A percentile compares a stretch with the other conserved stretches of the same genome.
Evolutionary conservation across 2,797 vertebrate species (phyloP).

Genomic region (Cottoperca gobio): DNA sequence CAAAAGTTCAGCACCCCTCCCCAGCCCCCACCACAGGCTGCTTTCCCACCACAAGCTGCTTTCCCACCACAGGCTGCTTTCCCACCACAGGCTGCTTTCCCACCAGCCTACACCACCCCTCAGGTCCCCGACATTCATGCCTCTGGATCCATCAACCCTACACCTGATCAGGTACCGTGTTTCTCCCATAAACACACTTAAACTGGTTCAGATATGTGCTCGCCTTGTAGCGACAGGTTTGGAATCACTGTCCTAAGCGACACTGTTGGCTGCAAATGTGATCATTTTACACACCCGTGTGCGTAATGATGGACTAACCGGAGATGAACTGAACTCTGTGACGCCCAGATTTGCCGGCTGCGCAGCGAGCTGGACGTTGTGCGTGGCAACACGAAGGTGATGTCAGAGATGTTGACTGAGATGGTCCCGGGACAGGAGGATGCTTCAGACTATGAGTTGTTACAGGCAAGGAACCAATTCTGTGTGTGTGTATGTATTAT

Average conservation of each 20-base stretch:
- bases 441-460: constrained; percentile 93
- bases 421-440: constrained; percentile 98
- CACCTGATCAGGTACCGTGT: constrained; percentile 92
- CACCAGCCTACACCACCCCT: constrained; percentile 83
- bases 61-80: constrained; percentile 82
- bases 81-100: constrained; percentile 78
- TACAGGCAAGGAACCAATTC: constrained; percentile 87
- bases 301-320: neutral
- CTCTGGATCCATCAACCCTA: constrained; percentile 92
- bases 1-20: constrained; percentile 82
- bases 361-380: constrained; percentile 96
- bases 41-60: constrained; percentile 76
- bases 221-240: neutral
- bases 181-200: neutral
- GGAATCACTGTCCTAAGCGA: neutral
- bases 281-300: neutral
- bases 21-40: constrained; percentile 82
- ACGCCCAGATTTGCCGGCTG: constrained; percentile 90
- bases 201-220: neutral
- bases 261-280: neutral
- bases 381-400: constrained; percentile 97
- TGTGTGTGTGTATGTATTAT: constrained; percentile 23
- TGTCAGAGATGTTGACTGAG: constrained; percentile 99
- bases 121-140: constrained; percentile 87
- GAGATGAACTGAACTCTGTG: neutral